Conservation (phyloP, 2,888 invertebrate genomes). For the Eumacrocentrus americanus region DNA sequence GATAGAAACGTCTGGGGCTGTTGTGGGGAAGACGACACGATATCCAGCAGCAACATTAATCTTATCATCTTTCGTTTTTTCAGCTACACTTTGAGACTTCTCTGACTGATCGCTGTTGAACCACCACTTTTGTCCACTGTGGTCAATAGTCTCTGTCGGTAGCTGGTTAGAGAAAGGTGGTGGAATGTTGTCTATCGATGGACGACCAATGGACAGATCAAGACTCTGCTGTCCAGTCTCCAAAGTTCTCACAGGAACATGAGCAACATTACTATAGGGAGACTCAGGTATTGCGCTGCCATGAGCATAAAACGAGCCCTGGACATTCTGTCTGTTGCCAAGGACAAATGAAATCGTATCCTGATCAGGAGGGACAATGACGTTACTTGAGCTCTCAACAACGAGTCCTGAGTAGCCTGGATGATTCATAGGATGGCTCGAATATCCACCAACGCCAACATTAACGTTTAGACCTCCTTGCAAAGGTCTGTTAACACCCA, state of each 20-base stretch:
- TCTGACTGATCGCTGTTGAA: slow-evolving; percentile 24
- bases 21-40: slow-evolving; percentile 19
- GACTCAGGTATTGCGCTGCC: slow-evolving; percentile 64
- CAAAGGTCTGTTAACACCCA: neutral
- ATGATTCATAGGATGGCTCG: slow-evolving; percentile 34
- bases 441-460: neutral
- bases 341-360: slow-evolving; percentile 71
- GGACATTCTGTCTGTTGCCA: slow-evolving; percentile 69
- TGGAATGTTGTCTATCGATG: neutral
- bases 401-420: slow-evolving; percentile 31
- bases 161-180: neutral
- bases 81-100: slow-evolving; percentile 22
- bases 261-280: slow-evolving; percentile 52
- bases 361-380: slow-evolving; percentile 70
- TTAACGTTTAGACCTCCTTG: neutral
- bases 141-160: neutral
- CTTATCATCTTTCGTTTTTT: slow-evolving; percentile 21
- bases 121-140: slow-evolving; percentile 24
- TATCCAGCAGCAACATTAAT: slow-evolving; percentile 25
- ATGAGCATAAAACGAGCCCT: slow-evolving; percentile 58
- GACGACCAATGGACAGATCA: neutral
- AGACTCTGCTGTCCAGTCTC: neutral
- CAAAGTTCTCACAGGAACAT: slow-evolving; percentile 26
- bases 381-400: slow-evolving; percentile 68
- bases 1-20: slow-evolving; percentile 28